Conservation (phyloP, 2,797 vertebrate species). For the Lerista edwardsae region DNA sequence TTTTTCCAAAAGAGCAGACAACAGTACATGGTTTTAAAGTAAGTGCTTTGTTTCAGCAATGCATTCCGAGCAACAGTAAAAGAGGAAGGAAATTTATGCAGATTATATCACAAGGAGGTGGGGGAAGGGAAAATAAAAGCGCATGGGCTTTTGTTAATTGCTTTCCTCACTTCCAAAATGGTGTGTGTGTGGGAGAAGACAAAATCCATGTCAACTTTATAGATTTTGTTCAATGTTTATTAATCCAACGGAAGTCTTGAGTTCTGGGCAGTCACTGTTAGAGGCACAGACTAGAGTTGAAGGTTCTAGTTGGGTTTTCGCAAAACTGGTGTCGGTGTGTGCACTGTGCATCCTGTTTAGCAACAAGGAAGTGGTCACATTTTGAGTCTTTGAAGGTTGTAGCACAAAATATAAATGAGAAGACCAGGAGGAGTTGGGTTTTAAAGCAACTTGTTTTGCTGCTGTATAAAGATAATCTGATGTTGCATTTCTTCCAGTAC, state of each 20-base stretch:
- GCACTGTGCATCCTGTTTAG: conserved; percentile 86
- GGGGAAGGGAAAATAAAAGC: conserved; percentile 42
- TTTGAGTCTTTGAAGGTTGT: neutral
- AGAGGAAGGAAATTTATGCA: conserved; percentile 77
- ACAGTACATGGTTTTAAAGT: neutral
- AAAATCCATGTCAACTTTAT: neutral
- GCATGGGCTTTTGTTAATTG: conserved; percentile 31
- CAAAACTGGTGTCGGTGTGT: conserved; percentile 23
- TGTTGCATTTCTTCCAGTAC: neutral
- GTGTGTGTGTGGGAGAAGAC: neutral
- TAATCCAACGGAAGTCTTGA: neutral
- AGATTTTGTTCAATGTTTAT: neutral
- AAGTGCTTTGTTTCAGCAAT: conserved; percentile 37
- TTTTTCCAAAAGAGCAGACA: neutral
- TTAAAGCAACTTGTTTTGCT: neutral
- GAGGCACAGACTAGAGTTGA: conserved; percentile 30
- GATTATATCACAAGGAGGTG: conserved; percentile 41
- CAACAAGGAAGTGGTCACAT: conserved; percentile 83
- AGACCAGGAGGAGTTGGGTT: rapidly evolving
- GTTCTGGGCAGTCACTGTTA: conserved; percentile 33
- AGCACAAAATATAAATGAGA: conserved; percentile 13
- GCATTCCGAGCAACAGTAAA: conserved; percentile 34
- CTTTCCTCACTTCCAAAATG: neutral
- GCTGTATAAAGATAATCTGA: neutral
- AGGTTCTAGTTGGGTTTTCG: conserved; percentile 28